These are phyloP conservation scores for Crenichthys baileyi DNA, from an alignment of 2,797 vertebrate species.

Conservation along the genomic window DNA sequence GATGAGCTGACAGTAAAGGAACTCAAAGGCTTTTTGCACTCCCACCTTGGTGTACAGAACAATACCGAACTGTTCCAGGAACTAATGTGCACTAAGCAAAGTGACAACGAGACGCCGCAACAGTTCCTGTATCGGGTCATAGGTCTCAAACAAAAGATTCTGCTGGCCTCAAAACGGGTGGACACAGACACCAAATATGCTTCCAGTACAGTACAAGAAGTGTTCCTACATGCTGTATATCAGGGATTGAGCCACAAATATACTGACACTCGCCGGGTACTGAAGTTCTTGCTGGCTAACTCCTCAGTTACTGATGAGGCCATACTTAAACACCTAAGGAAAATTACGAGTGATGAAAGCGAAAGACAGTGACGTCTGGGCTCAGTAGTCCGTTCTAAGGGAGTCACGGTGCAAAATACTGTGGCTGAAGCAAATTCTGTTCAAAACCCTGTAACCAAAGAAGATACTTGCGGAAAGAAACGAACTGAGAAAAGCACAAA, in stretches of 20 bases:
- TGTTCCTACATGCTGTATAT: conserved; percentile 40
- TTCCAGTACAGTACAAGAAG: not conserved
- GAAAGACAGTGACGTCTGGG: not conserved
- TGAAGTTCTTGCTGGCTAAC: not conserved
- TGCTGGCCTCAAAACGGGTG: not conserved
- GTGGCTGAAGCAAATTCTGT: not conserved
- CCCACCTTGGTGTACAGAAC: not conserved
- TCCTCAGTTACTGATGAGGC: not conserved
- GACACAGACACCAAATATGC: not conserved
- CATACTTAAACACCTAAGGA: conserved; percentile 5
- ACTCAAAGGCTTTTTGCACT: not conserved
- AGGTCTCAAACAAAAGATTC: conserved; percentile 18
- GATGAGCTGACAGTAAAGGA: not conserved
- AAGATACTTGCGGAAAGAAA: not conserved
- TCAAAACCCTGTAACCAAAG: not conserved
- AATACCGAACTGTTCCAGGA: conserved; percentile 13
- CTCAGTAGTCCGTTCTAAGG: not conserved
- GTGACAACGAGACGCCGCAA: conserved; percentile 32
- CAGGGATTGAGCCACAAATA: conserved; percentile 18
- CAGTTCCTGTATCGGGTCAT: conserved; percentile 48
- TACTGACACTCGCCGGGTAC: not conserved
- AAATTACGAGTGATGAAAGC: not conserved
- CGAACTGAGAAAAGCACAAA: no score
- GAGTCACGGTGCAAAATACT: not conserved
- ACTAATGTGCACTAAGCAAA: conserved; percentile 30